Evolutionary conservation across 2,113 vertebrate genomes (phyloP), one percentile per base, ranked within the genome.

Genomic region (Halichoeres trimaculatus): DNA sequence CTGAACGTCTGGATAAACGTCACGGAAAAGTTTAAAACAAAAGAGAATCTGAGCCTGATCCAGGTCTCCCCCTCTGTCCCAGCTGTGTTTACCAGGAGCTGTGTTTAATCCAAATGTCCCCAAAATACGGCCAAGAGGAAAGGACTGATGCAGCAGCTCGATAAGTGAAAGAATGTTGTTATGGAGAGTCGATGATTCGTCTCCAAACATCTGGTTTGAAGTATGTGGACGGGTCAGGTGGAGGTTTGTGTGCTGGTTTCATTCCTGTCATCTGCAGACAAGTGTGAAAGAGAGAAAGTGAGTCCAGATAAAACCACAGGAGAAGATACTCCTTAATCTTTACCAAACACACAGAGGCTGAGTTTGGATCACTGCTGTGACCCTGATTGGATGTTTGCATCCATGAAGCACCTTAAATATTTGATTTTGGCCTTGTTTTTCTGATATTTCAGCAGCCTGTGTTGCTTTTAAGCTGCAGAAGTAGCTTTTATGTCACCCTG

Each of bases 71-170:
- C 63, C 68, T 76, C 60, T n/a, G 34, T 50, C 48, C 38, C 86
- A 88, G 83, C 77, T 84, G 70, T 79, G 74, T 85, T 83, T 70
- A 78, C 79, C 62, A 57, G 51, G 55, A 80, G 48, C 40, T 5
- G 10, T 9, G 48, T 80, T 74, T 74, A 62, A 66, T 77, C 34
- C 26, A 35, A 62, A 48, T 23, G 53, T 8, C 40, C 65, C 1
- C 10, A 41, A 19, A 4, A 30, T 5, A 4, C 26, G 20, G 50
- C 48, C 67, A 58, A 43, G 12, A 68, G 73, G 55, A 76, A 68
- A 52, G 50, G 35, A 58, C 13, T 19, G 4, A 63, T 7, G 22
- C 13, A 14, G 41, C 45, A 40, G 56, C 56, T 62, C 17, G 26
- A 8, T 55, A 41, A 68, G 12, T n/a, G 19, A 64, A 52, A 5